Evolutionary conservation across 2,797 vertebrate species (phyloP), one percentile per base, ranked within the genome.

Genomic region (Rhodeus uyekii): DNA sequence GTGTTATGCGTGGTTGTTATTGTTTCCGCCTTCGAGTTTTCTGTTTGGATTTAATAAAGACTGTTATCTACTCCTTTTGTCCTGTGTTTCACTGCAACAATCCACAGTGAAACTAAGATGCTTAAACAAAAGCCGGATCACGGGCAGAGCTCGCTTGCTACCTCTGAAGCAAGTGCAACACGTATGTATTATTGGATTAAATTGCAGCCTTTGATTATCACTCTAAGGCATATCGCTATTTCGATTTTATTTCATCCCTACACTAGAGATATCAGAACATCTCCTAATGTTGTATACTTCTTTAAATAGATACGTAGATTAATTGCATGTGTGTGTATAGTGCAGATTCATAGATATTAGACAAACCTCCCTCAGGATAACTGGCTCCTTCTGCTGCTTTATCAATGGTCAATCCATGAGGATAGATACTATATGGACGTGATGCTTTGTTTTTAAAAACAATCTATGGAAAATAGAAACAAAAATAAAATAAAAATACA

Each of bases 361-460:
- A 68, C 85, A 10, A 90, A 92, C 93, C 89, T 92, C 94, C 95
- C 72, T 87, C 89, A 53, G 96, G 96, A 90, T 97, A 97, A 88
- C 92, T 94, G 65, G 88, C 92, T 77, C 96, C 96, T 82, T 98
- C 96, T 61, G 96, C 93, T 19, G 88, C 89, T 89, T 97, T 97
- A 81, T 94, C 92, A 84, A 99, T 94, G 1, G 96, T 96, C 89
- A 99, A 94, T 61, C 98, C 98, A 50, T 99, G 97, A 55, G 98
- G 97, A 81, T 99, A 99, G 90, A 99, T 98, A 87, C 97, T 99
- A 88, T 98, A 99, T 0, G 95, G 94, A 65, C 95, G 94, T 83
- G 95, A 97, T 80, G 97, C 98, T 94, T 91, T 96, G 87, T 99
- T 99, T 94, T 95, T 99, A 90, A 99, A 99, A 78, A 97, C 94